Evolutionary conservation across 2,888 invertebrate species (phyloP), one percentile per base, ranked within the genome.

Genomic region (Melinaea marsaeus): DNA sequence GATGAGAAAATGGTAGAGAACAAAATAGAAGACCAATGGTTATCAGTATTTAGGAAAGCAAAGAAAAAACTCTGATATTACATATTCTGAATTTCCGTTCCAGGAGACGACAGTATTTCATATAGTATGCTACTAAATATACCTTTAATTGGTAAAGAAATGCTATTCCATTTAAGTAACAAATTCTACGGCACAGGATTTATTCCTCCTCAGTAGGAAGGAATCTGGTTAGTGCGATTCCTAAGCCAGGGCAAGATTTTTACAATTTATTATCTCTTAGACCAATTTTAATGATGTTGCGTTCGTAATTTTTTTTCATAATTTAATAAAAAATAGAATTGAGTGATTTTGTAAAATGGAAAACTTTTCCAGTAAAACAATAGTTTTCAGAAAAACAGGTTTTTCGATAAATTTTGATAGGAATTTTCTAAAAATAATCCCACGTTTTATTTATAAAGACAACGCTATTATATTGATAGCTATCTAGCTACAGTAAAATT

Each of bases 371-470:
- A 32, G 46, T n/a, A 59, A 65, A 33, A 66, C 67, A 6, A 56
- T 57, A 7, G 67, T 67, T 13, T 70, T 70, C 42, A 64, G 65
- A 47, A 71, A 60, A 62, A 55, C 55, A 54, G 35, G 48, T 68
- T 58, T 4, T 13, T 22, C 56, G 9, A 11, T 57, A 42, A 22
- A 58, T 64, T 22, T 57, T 60, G 55, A 57, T 55, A 4, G 60
- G 60, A 11, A 67, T 68, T 58, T 48, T 57, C 22, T 65, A 65
- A 34, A 60, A 63, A 33, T 1, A 22, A 13, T 3, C 2, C 60
- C 46, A 7, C 67, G 68, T 57, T 71, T 71, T 64, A 48, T 69
- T 34, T 66, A 71, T 57, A 63, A 66, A 4, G 60, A 60, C 9
- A 60, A 60, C 33, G 60, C 60, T 7, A 22, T 22, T 22, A 22